Base-by-base conservation (phyloP, 2,888 invertebrate species). In the Lissonota sp. region DNA sequence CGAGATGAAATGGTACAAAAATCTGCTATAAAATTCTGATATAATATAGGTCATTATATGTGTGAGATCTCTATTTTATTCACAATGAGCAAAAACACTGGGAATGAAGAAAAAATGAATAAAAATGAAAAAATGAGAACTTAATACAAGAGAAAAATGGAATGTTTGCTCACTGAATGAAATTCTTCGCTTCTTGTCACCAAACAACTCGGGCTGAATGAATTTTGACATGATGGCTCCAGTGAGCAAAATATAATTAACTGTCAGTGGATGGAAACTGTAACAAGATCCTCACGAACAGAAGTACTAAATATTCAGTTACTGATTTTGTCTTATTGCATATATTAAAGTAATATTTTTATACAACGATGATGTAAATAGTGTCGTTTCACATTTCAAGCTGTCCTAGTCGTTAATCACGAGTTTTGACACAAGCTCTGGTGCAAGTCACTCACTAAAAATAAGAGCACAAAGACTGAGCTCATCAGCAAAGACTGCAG, bases 161-260 rank as follows among this genome's bases (percentile, higher is more conserved):
- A 60, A 40, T 67, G 58, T 80, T 62, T 49, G 62, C 53, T 64
- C 37, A 53, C 60, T 49, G 62, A 71, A 80, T 40, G 71, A 53
- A 66, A 60, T 66, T n/a, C 16, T 42, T 16, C 40, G 42, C 70
- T 57, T 4, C 10, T 16, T 40, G 26, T 53, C 5, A 0, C 10
- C 37, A 6, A 26, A 5, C 39, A 42, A 44, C 39, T 66, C 16
- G 8, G 40, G 14, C 14, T 26, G 39, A 14, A 51, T 16, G 5
- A 49, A 66, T 44, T 12, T 49, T 58, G 39, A 46, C 51, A 8
- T 40, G 51, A 16, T 40, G 26, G 8, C 5, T 44, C n/a, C 62
- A 14, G 14, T 12, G 44, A 8, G 6, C 12, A 40, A 58, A 58
- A 14, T 51, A 40, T 46, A 26, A 26, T n/a, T 42, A 26, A 7